phyloP scores from a whole-genome alignment of 2,113 vertebrate species.

The Oncorhynchus clarkii region DNA sequence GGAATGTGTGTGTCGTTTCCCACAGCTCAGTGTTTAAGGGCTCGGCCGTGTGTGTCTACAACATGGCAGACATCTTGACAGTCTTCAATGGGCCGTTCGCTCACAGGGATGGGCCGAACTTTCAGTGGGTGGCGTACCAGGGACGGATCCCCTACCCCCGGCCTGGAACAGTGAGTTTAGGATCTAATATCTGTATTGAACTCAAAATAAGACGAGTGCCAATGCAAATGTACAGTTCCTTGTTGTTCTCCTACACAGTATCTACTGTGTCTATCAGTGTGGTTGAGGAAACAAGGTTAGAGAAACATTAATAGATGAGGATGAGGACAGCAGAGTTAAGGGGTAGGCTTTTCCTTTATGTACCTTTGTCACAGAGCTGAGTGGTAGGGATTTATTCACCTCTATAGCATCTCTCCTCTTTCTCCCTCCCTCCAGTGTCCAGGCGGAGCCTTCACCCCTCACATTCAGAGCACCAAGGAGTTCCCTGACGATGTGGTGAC shows the following conservation, averaged over 20 bases:
- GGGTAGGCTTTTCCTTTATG: too few species aligned
- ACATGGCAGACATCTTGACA: slow-evolving; percentile 94
- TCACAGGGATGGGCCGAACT: slow-evolving; percentile 94
- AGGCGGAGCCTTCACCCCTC: slow-evolving; percentile 95
- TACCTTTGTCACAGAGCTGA: too few species aligned
- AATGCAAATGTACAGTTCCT: too few species aligned
- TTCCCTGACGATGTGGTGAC: slow-evolving; percentile 97
- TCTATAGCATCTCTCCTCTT: background rate
- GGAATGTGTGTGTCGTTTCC: slow-evolving; percentile 15
- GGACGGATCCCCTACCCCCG: slow-evolving; percentile 94
- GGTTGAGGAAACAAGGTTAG: background rate
- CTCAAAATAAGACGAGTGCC: too few species aligned
- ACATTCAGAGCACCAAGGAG: slow-evolving; percentile 89
- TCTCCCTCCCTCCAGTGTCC: slow-evolving; percentile 79
- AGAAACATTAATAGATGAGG: background rate
- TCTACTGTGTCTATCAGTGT: too few species aligned
- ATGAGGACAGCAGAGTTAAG: background rate
- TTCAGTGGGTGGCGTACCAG: slow-evolving; percentile 94
- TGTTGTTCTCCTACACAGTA: too few species aligned
- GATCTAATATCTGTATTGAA: background rate
- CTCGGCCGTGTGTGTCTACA: slow-evolving; percentile 96
- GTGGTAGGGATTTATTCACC: background rate
- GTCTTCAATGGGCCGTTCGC: slow-evolving; percentile 98
- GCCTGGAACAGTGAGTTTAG: slow-evolving; percentile 90
- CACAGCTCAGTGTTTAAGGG: slow-evolving; percentile 95